Evolutionary conservation across 1,140 invertebrate species (phyloP).

Genomic region (Zaprionus capensis): DNA sequence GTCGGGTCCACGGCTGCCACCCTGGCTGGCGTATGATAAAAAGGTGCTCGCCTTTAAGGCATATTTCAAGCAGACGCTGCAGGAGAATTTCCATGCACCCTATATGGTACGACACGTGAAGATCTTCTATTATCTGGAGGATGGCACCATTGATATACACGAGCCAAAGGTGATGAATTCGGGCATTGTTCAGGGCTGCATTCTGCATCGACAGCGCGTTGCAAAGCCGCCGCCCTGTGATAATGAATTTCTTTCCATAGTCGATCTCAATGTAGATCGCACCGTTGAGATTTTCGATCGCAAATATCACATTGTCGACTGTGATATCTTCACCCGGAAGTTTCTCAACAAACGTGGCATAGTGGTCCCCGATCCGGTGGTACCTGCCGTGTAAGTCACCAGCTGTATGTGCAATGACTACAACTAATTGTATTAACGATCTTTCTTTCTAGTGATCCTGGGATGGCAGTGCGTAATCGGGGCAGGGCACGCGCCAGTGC

Average conservation of each 20-base stretch:
- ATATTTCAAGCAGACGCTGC: slow-evolving; percentile 93
- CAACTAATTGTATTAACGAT: background rate
- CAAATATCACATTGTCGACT: slow-evolving; percentile 88
- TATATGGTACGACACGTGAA: slow-evolving; percentile 91
- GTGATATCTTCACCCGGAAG: slow-evolving; percentile 93
- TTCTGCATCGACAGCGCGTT: slow-evolving; percentile 73
- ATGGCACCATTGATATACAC: slow-evolving; percentile 93
- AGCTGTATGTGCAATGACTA: background rate
- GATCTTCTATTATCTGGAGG: slow-evolving; percentile 95
- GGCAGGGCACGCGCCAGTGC: slow-evolving; percentile 17
- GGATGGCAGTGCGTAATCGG: slow-evolving; percentile 81
- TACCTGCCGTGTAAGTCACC: slow-evolving; percentile 57
- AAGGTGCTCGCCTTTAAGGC: slow-evolving; percentile 93
- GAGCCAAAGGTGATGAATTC: slow-evolving; percentile 91
- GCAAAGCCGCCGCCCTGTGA: slow-evolving; percentile 70
- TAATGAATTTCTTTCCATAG: slow-evolving; percentile 71
- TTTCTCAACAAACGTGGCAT: slow-evolving; percentile 94
- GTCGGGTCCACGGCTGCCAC: slow-evolving; percentile 89
- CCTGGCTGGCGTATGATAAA: slow-evolving; percentile 94
- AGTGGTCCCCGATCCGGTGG: slow-evolving; percentile 88
- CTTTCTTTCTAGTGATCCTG: slow-evolving; percentile 84
- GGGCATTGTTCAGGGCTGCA: slow-evolving; percentile 89
- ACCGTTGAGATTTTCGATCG: slow-evolving; percentile 77
- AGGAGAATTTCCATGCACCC: slow-evolving; percentile 88
- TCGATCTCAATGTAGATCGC: slow-evolving; percentile 76